Evolutionary conservation across 2,113 vertebrate genomes (phyloP), one percentile per base, ranked within the genome.

Genomic region (Spermophilus dauricus): DNA sequence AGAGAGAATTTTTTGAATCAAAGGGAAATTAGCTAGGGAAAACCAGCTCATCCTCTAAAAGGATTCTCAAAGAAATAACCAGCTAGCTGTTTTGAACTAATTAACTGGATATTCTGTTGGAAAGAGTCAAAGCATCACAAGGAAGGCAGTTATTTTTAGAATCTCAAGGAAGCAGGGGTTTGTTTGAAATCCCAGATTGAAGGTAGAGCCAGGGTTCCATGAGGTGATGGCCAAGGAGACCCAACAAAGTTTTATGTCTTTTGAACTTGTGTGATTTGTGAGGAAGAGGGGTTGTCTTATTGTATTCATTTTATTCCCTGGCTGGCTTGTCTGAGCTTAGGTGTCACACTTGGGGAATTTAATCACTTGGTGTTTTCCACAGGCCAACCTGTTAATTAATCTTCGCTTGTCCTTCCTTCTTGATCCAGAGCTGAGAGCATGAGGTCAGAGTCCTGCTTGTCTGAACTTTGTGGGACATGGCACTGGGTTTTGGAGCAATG

Each of bases 91-190:
- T 98, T 98, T 90, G 95, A 96, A 86, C 85, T 98, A 98, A 98
- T 98, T 98, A 97, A 93, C 96, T 95, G 39, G 65, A 95, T 98
- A 92, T 97, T 98, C 93, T 98, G 65, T 96, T 98, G 86, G 94
- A 98, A 98, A 98, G 96, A 97, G 97, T 98, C 98, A 98, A 98
- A 98, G 97, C 94, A 95, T 97, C 96, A 93, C 89, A 95, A 97
- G 92, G 98, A 98, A 96, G 92, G 93, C 95, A 98, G 93, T 98
- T 98, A 98, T 98, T 98, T 98, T 98, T 97, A 97, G 97, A 98
- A 97, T 56, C 42, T 48, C 51, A 89, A 70, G 83, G 58, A 91
- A 94, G 22, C 34, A 73, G 72, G 24, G 34, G 65, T 83, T 86
- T 78, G 51, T 89, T 80, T 70, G 91, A 56, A 92, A 20, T 61